phyloP scores from a whole-genome alignment of 2,113 vertebrate species.

The Garra rufa region DNA sequence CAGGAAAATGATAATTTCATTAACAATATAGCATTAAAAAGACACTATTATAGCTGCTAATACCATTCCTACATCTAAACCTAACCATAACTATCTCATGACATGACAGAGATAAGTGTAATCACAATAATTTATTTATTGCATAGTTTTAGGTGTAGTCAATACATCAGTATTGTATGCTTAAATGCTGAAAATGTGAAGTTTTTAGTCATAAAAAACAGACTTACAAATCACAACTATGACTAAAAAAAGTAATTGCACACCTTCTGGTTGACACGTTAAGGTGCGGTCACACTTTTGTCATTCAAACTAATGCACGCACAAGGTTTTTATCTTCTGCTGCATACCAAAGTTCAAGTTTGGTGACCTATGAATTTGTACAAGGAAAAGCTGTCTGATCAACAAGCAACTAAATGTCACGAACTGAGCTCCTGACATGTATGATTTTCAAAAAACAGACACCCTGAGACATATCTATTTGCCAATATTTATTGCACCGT shows the following conservation, averaged over 20 bases:
- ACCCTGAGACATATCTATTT: neutral
- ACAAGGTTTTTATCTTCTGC: neutral
- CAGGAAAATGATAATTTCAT: no score
- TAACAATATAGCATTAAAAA: no score
- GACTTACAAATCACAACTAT: neutral
- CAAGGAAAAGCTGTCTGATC: neutral
- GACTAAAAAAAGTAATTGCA: neutral
- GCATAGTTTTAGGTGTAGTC: no score
- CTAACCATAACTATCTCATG: no score
- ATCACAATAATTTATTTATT: no score
- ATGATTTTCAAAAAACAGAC: no score
- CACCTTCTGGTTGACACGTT: neutral
- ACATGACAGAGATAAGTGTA: no score
- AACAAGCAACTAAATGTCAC: neutral
- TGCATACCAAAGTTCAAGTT: neutral
- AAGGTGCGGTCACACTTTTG: neutral
- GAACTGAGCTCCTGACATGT: neutral
- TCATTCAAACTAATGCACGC: neutral
- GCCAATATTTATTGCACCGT: neutral
- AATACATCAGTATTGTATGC: no score
- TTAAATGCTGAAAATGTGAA: no score
- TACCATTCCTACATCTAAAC: no score
- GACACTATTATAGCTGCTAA: no score
- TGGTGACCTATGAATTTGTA: neutral
- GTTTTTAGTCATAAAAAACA: neutral